phyloP scores from a whole-genome alignment of 2,888 invertebrate species.

The Pyrrhopygopsis socrates region DNA sequence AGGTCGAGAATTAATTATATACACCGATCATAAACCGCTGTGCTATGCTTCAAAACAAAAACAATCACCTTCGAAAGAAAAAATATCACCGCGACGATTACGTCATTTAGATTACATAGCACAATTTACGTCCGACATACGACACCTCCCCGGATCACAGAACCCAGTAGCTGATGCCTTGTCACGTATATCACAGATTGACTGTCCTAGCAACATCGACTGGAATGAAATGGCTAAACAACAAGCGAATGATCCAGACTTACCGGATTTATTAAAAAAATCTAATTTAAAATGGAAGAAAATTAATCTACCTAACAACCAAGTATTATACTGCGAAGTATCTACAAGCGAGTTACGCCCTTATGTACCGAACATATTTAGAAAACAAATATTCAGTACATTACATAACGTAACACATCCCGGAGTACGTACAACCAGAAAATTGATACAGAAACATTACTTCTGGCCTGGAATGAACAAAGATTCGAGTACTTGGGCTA shows the following conservation, averaged over 20 bases:
- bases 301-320: too few species aligned
- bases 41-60: background rate
- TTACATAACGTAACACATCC: constrained; percentile 5
- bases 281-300: too few species aligned
- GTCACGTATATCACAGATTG: background rate
- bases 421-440: background rate
- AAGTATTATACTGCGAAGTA: too few species aligned
- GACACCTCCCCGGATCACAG: constrained; percentile 1
- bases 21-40: constrained; percentile 11
- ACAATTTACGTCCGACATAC: constrained; percentile 4
- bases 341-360: background rate
- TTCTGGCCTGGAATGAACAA: too few species aligned
- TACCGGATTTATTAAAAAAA: too few species aligned
- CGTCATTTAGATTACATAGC: too few species aligned
- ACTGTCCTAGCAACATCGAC: too few species aligned
- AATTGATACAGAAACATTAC: background rate
- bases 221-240: too few species aligned
- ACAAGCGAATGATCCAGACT: too few species aligned
- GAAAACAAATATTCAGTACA: constrained; percentile 22
- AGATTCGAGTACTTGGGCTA: too few species aligned
- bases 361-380: constrained; percentile 10
- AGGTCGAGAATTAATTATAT: background rate
- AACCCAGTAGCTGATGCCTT: constrained; percentile 3
- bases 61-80: too few species aligned
- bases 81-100: too few species aligned